Evolutionary conservation across 35 echinoderm and acorn worm genomes (phyloP).

Genomic region (Hemicentrotus pulcherrimus): DNA sequence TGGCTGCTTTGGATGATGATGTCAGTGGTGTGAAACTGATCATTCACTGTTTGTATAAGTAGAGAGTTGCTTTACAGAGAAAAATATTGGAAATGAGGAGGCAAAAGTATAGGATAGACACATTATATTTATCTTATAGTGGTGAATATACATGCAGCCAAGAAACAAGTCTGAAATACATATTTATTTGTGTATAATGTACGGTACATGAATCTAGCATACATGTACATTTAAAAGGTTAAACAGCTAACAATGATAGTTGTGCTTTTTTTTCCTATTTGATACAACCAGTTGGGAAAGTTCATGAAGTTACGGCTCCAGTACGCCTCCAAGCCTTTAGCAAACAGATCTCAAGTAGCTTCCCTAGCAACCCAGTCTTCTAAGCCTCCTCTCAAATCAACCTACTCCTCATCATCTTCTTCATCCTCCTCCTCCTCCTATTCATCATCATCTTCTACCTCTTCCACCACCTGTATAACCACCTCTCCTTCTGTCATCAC

Average conservation of each 20-base stretch:
- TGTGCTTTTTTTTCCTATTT: background rate
- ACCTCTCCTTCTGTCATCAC: background rate
- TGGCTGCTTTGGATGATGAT: too few species aligned
- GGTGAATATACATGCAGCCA: too few species aligned
- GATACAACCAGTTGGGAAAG: conserved; percentile 47
- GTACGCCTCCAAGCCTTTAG: conserved; percentile 52
- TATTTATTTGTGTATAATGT: too few species aligned
- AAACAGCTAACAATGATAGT: too few species aligned
- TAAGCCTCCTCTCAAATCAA: background rate
- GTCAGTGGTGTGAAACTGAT: too few species aligned
- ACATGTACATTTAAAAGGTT: too few species aligned
- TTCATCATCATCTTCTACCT: conserved; percentile 23
- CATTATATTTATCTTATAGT: too few species aligned
- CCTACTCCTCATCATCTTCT: background rate
- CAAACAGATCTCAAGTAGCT: background rate
- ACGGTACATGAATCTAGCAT: too few species aligned
- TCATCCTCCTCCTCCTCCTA: background rate
- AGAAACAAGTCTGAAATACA: too few species aligned
- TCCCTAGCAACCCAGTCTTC: background rate
- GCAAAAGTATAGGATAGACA: too few species aligned
- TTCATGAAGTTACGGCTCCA: conserved; percentile 70
- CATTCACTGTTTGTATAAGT: too few species aligned
- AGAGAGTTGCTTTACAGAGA: too few species aligned
- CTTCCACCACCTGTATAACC: background rate
- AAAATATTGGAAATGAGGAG: background rate